Percentiles rank a stretch among this genome's conserved stretches.
phyloP scores from a whole-genome alignment of 2,888 invertebrate species.

The Sarcophaga subvicina region DNA sequence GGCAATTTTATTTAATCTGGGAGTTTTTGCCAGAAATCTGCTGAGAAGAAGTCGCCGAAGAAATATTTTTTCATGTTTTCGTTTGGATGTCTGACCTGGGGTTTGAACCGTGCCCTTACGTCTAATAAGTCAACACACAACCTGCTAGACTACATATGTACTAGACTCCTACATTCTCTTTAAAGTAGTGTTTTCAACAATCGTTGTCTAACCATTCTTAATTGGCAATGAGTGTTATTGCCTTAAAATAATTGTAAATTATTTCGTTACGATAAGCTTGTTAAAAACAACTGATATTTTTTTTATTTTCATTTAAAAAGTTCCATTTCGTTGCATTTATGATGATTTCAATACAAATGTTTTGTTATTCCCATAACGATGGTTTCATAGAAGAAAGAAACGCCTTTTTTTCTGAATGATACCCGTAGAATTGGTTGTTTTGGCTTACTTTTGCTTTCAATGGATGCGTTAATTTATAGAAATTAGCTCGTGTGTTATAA shows the following conservation, averaged over 20 bases:
- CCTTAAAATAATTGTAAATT: constrained; percentile 34
- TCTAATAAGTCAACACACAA: too few relatives aligned
- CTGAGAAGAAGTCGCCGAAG: too few relatives aligned
- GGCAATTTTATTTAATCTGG: too few relatives aligned
- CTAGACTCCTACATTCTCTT: too few relatives aligned
- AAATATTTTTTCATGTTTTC: too few relatives aligned
- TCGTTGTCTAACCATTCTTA: too few relatives aligned
- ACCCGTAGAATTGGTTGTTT: constrained; percentile 34
- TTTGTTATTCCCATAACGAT: constrained; percentile 17
- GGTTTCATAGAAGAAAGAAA: constrained; percentile 39
- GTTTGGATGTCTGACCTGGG: too few relatives aligned
- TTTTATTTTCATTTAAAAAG: constrained; percentile 6
- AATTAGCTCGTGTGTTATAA: constrained; percentile 41
- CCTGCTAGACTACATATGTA: too few relatives aligned
- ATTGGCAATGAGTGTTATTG: too few relatives aligned
- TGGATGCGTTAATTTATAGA: constrained; percentile 27
- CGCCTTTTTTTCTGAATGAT: constrained; percentile 29
- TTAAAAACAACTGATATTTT: constrained; percentile 54
- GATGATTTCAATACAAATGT: constrained; percentile 37
- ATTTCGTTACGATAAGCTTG: constrained; percentile 58
- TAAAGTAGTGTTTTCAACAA: too few relatives aligned
- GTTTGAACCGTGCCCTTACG: too few relatives aligned
- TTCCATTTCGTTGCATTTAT: constrained; percentile 33
- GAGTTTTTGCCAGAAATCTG: too few relatives aligned
- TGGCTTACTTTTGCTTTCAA: background rate